Evolutionary conservation across 2,113 vertebrate species (phyloP).

Genomic region (Lagopus leucura): DNA sequence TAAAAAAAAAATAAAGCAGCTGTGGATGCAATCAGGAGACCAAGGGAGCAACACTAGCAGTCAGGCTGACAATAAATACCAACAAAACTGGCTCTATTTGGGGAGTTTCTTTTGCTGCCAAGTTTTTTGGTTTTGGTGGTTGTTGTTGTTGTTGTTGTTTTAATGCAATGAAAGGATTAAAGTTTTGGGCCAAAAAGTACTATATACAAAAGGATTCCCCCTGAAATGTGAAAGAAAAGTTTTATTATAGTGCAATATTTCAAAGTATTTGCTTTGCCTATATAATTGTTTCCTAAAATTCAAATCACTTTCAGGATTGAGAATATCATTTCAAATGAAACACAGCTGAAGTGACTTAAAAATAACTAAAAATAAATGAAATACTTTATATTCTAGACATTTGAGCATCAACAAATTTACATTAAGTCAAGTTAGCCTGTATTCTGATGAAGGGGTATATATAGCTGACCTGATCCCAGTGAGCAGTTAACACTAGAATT

Average conservation of each 20-base stretch:
- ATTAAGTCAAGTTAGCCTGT: background rate
- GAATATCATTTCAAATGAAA: background rate
- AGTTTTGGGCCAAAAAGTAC: background rate
- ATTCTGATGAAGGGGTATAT: background rate
- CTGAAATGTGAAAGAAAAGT: background rate
- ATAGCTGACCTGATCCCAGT: background rate
- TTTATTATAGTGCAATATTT: background rate
- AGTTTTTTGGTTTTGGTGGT: background rate
- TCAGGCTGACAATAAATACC: background rate
- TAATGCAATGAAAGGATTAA: background rate
- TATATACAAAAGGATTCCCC: background rate
- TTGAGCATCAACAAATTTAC: background rate
- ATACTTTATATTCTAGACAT: background rate
- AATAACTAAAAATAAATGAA: background rate
- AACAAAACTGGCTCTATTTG: background rate
- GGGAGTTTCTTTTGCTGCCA: background rate
- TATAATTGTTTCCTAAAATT: background rate
- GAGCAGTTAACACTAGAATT: background rate
- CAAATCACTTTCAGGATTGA: background rate
- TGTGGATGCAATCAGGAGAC: background rate
- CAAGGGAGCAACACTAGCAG: background rate
- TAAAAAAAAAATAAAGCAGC: background rate
- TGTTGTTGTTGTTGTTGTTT: background rate
- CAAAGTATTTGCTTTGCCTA: background rate
- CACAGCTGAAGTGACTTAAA: background rate